These are phyloP conservation scores for Ephydatia muelleri DNA, from an alignment of 37 sponge, comb jelly and placozoan species.

Conservation along the genomic window DNA sequence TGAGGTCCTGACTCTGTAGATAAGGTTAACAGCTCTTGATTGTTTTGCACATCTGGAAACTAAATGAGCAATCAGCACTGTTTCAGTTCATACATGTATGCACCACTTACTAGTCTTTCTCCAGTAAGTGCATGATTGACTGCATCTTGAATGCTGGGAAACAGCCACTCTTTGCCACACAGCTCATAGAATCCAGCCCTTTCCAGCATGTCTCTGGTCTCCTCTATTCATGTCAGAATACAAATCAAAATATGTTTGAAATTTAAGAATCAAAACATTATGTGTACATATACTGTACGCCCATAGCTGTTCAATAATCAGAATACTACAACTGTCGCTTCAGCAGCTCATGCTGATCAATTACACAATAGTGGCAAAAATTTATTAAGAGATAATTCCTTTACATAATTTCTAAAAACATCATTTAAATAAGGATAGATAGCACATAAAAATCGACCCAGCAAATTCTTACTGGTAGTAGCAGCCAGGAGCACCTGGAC, in stretches of 20 bases:
- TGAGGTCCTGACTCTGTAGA: too few species aligned
- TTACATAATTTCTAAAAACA: neutral
- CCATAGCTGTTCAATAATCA: neutral
- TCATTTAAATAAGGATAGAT: too few species aligned
- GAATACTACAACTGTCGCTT: neutral
- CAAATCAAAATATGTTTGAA: too few species aligned
- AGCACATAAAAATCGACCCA: too few species aligned
- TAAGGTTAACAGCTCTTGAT: neutral
- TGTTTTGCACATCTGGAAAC: neutral
- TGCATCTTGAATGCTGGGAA: constrained; percentile 73
- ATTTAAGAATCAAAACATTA: neutral
- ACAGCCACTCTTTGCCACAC: constrained; percentile 83
- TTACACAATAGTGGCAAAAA: neutral
- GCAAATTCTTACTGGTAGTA: constrained; percentile 57
- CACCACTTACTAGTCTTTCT: constrained; percentile 17
- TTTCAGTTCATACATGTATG: neutral
- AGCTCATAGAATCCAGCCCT: constrained; percentile 66
- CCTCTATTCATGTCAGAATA: constrained; percentile 37
- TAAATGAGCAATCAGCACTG: neutral
- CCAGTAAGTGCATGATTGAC: constrained; percentile 39
- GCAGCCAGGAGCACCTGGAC: constrained; percentile 66
- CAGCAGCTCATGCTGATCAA: neutral
- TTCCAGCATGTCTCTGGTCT: constrained; percentile 59
- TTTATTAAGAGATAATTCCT: neutral
- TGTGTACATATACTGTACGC: neutral